Conservation (phyloP, 1,140 invertebrate species). For the Alviniconcha marisindica region DNA sequence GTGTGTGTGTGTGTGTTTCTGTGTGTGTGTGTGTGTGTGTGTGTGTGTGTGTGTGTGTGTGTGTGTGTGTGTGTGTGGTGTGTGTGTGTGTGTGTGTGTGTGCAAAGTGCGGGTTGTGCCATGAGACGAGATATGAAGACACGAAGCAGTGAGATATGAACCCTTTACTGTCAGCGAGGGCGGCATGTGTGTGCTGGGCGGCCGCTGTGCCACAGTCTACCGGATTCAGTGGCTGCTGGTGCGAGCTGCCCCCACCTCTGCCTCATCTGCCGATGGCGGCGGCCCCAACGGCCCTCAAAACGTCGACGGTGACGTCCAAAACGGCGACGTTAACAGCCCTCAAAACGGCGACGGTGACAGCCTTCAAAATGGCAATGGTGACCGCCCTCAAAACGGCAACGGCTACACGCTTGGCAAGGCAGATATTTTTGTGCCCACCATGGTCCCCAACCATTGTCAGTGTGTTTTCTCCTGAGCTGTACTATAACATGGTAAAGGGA, state of each 20-base stretch:
- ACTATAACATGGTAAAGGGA: too few species aligned
- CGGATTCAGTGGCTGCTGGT: conserved; percentile 34
- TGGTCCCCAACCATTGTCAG: conserved; percentile 37
- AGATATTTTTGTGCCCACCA: conserved; percentile 7
- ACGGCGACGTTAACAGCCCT: background rate
- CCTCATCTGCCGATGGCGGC: background rate
- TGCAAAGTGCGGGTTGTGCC: background rate
- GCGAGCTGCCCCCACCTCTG: background rate
- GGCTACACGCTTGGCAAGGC: background rate
- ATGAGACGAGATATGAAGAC: background rate
- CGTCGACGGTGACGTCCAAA: background rate
- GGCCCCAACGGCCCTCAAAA: background rate
- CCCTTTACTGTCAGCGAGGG: conserved; percentile 27
- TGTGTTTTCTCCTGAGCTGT: conserved; percentile 17
- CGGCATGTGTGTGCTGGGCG: conserved; percentile 24
- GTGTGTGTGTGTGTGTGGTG: background rate
- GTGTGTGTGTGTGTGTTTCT: too few species aligned
- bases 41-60: background rate
- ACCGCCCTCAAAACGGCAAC: background rate
- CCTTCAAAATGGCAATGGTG: background rate
- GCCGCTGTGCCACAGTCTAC: background rate
- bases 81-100: background rate
- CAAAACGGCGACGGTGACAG: background rate
- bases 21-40: too few species aligned
- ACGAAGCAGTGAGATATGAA: background rate